Base-by-base conservation (phyloP, 1,140 invertebrate species). In the Brachionus rotundiformis region DNA sequence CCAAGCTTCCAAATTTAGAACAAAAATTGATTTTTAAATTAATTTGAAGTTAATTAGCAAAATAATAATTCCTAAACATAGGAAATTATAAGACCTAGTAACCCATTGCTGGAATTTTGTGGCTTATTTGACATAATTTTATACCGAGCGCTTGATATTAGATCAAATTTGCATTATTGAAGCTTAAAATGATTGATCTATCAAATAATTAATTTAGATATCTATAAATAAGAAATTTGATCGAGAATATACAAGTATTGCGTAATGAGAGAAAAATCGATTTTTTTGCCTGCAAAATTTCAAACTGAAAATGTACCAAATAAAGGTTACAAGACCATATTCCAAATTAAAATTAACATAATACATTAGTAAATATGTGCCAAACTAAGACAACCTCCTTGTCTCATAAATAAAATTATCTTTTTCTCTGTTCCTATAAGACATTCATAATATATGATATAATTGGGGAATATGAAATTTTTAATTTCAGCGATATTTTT, bases 321-420 rank as follows among this genome's bases (percentile, higher is more conserved):
- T 54, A 54, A 54, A 54, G 47, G 47, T 54, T 54, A 54, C 47
- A 54, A 16, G 47, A 54, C 47, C 19, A 54, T 54, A 19, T 54
- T 19, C 7, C 3, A 0, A 54, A 7, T 19, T 19, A 7, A 54
- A 54, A 54, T 54, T 54, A 54, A 54, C 47, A 54, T 54, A 54
- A 54, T 19, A 54, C 47, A 54, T 54, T 54, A 25, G n/a, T 54
- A 19, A 41, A 41, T 4, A 54, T 54, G n/a, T n/a, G n/a, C n/a
- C n/a, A n/a, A n/a, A n/a, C n/a, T n/a, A n/a, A n/a, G n/a, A n/a
- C n/a, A n/a, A n/a, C n/a, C n/a, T n/a, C n/a, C n/a, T n/a, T n/a
- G n/a, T n/a, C n/a, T n/a, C n/a, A n/a, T n/a, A n/a, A n/a, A n/a
- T n/a, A 49, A 49, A 49, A 49, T 19, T 11, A 54, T 54, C 47